phyloP scores from a whole-genome alignment of 2,888 invertebrate genomes.

The Yponomeuta cagnagella region DNA sequence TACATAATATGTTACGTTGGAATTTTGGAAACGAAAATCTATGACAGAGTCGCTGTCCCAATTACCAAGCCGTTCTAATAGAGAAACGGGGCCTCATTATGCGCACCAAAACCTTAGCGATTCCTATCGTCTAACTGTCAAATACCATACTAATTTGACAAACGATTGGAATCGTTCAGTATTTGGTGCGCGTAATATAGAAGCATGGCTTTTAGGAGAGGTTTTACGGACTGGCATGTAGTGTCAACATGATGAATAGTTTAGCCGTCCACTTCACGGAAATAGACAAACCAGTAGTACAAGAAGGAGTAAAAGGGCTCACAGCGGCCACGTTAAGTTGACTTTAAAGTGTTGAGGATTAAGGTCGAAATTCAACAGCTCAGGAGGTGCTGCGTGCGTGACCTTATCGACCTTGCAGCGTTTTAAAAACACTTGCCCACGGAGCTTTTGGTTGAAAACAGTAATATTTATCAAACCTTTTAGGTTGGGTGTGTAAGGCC shows the following conservation, averaged over 20 bases:
- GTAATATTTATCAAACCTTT: conserved; percentile 10
- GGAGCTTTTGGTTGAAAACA: conserved; percentile 1
- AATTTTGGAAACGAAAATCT: no score
- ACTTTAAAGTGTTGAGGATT: neutral
- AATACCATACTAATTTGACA: no score
- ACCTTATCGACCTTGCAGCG: neutral
- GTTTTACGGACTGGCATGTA: neutral
- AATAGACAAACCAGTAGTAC: neutral
- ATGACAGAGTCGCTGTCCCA: no score
- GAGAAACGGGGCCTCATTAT: no score
- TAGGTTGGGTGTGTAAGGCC: conserved; percentile 1
- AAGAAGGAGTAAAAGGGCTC: neutral
- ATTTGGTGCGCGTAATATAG: neutral
- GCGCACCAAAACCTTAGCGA: no score
- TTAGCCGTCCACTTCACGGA: neutral
- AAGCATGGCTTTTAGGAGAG: neutral
- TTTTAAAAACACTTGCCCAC: conserved; percentile 1
- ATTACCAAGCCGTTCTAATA: neutral
- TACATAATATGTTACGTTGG: no score
- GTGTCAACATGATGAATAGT: neutral
- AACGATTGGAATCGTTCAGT: no score
- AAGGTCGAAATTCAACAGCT: neutral
- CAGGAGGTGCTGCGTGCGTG: neutral
- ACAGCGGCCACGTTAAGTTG: neutral
- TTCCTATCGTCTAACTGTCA: no score